phyloP scores from a whole-genome alignment of 2,113 vertebrate species.

The Lates calcarifer region DNA sequence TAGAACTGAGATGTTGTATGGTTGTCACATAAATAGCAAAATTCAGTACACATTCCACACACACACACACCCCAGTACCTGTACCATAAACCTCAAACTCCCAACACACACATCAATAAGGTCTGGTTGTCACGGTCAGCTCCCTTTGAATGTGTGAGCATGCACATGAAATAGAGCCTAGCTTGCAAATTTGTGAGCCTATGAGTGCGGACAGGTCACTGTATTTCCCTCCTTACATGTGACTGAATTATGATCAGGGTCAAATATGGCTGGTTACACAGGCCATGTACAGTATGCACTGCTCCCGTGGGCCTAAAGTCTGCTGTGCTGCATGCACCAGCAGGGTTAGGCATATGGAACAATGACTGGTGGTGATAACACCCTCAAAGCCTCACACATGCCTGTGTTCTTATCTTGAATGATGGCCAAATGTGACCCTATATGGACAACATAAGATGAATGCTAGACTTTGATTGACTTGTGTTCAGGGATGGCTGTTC shows the following conservation, averaged over 20 bases:
- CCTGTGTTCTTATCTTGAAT: slow-evolving; percentile 38
- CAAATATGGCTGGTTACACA: slow-evolving; percentile 55
- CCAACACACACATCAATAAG: slow-evolving; percentile 7
- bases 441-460: slow-evolving; percentile 38
- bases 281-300: slow-evolving; percentile 13
- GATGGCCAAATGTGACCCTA: slow-evolving; percentile 46
- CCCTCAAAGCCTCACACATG: slow-evolving; percentile 44
- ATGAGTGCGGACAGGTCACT: slow-evolving; percentile 14
- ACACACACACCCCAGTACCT: background rate
- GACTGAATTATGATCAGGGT: slow-evolving; percentile 59
- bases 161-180: slow-evolving; percentile 32
- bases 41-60: background rate
- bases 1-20: background rate
- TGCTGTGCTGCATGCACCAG: background rate
- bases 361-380: slow-evolving; percentile 34
- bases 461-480: slow-evolving; percentile 61
- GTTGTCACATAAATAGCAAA: background rate
- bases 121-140: slow-evolving; percentile 10
- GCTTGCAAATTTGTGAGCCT: slow-evolving; percentile 35
- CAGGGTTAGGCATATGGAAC: slow-evolving; percentile 36
- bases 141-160: slow-evolving; percentile 4
- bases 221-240: slow-evolving; percentile 31
- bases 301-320: slow-evolving; percentile 25
- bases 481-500: slow-evolving; percentile 46
- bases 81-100: background rate